Evolutionary conservation across 2,888 invertebrate genomes (phyloP).

Genomic region (Monochamus alternatus): DNA sequence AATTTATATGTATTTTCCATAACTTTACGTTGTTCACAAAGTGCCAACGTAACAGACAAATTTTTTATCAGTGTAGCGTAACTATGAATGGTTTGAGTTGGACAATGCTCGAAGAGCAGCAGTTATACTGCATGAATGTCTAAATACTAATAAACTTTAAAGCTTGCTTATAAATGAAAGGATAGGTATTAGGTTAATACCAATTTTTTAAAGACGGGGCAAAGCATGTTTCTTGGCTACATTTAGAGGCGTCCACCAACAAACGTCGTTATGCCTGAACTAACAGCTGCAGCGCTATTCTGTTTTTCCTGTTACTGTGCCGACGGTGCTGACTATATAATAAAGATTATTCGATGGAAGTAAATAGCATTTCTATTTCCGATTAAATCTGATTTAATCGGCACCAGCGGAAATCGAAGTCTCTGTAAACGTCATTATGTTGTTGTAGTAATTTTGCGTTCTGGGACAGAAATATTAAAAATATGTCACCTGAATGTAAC

Average conservation of each 20-base stretch:
- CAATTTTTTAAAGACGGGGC: too few species aligned
- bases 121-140: too few species aligned
- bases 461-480: not conserved
- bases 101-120: too few species aligned
- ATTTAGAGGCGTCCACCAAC: not conserved
- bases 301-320: not conserved
- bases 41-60: too few species aligned
- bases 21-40: too few species aligned
- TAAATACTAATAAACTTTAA: too few species aligned
- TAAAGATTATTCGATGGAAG: not conserved
- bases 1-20: too few species aligned
- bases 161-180: too few species aligned
- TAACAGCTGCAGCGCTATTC: not conserved
- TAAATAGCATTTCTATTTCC: slow-evolving; percentile 4
- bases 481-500: not conserved
- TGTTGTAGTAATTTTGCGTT: not conserved
- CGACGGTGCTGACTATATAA: not conserved
- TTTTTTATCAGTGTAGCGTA: too few species aligned
- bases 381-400: slow-evolving; percentile 12
- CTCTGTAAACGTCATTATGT: not conserved
- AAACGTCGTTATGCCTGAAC: not conserved
- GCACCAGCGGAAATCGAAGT: slow-evolving; percentile 8
- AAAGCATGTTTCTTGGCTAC: too few species aligned
- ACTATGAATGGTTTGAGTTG: too few species aligned
- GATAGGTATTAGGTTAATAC: too few species aligned